A percentile compares a stretch with the other conserved stretches of the same genome.
These are phyloP conservation scores for Tapera naevia DNA, from an alignment of 2,797 vertebrate species.

Conservation along the genomic window DNA sequence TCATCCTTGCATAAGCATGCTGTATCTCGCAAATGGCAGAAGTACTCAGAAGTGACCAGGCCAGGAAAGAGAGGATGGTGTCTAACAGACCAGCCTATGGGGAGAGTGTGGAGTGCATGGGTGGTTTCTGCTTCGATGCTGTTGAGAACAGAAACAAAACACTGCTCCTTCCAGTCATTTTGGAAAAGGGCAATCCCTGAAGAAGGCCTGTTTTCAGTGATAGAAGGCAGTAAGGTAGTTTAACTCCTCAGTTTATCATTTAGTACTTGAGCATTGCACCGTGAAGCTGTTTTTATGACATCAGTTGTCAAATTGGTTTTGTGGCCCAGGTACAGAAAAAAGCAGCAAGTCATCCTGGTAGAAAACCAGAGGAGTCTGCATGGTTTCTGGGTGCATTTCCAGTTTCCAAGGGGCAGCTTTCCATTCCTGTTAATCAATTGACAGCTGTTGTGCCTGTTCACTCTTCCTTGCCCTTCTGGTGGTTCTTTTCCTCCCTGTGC, in stretches of 20 bases:
- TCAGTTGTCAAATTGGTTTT: not conserved
- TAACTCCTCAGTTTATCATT: not conserved
- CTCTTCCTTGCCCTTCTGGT: not conserved
- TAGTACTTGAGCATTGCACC: not conserved
- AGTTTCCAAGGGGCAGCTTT: not conserved
- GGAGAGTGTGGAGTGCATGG: rapidly evolving
- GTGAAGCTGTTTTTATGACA: not conserved
- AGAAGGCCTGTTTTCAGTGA: not conserved
- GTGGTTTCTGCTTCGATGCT: not conserved
- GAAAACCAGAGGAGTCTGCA: not conserved
- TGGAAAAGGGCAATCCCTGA: rapidly evolving
- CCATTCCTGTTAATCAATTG: not conserved
- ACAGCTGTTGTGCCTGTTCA: not conserved
- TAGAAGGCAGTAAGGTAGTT: not conserved
- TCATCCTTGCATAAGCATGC: not conserved
- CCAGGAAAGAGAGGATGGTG: not conserved
- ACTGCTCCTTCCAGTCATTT: rapidly evolving
- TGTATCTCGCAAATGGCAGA: not conserved
- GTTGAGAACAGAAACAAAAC: not conserved
- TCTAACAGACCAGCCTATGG: not conserved
- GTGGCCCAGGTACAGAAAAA: not conserved
- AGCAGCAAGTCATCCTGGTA: not conserved
- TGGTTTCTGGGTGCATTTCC: not conserved
- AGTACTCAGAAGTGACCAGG: not conserved
- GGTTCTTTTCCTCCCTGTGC: not conserved